Evolutionary conservation across 2,888 invertebrate genomes (phyloP), one percentile per base, ranked within the genome.

Genomic region (Eupithecia centaureata): DNA sequence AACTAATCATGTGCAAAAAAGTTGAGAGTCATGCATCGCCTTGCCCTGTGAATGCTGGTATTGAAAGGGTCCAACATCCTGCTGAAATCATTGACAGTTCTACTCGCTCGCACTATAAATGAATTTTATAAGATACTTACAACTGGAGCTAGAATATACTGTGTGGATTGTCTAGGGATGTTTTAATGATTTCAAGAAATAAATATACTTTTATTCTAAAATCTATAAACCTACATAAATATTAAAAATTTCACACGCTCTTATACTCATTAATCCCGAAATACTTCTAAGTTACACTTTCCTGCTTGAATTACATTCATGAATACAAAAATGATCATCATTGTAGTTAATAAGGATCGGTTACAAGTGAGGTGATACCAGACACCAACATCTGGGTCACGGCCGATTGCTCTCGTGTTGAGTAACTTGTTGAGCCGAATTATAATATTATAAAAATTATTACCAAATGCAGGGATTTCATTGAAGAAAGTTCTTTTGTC

Each of bases 371-470:
- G 54, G 63, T 64, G 63, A 58, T 61, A 62, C 64, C 47, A 56
- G 27, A 56, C 38, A 38, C 47, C 18, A 1, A 18, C 30, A 65
- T 38, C 54, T 63, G 32, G 68, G 71, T 68, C 71, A 71, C 25
- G 71, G 71, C 51, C 65, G 56, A 32, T 68, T 27, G 54, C 71
- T 71, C 67, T 67, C 59, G 63, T 27, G 58, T 74, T 75, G 70
- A 33, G 70, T 64, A 75, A 75, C 65, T 67, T 60, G 70, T 67
- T 72, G 67, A 66, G 61, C 70, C 66, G 68, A 70, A 72, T 67
- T 63, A 70, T 71, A 68, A 73, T 2, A 51, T 15, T 15, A 27
- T 15, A 52, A 15, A n/a, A 52, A 52, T 52, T 15, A 27, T 52
- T 27, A 15, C 13, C 15, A 52, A 25, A 52, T 15, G 51, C 25